Evolutionary conservation across 1,140 invertebrate genomes (phyloP).

Genomic region (Eueides isabella): DNA sequence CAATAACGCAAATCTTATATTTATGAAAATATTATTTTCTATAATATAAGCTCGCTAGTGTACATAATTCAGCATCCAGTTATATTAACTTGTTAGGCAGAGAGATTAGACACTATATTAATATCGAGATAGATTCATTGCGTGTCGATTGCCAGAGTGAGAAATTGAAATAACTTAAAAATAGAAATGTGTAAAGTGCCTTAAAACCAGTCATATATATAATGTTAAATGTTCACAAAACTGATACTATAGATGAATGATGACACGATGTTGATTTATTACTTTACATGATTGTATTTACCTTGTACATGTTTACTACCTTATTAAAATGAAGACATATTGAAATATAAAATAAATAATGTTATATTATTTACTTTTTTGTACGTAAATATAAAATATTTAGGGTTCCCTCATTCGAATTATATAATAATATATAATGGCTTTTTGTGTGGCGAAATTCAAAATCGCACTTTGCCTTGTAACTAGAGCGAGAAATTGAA

Average conservation of each 20-base stretch:
- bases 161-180: background rate
- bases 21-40: no score
- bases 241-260: background rate
- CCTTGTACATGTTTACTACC: background rate
- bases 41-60: no score
- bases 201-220: background rate
- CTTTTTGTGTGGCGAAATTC: no score
- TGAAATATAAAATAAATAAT: background rate
- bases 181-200: background rate
- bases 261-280: constrained; percentile 4
- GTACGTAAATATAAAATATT: background rate
- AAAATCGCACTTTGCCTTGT: no score
- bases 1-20: no score
- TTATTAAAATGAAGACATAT: constrained; percentile 4
- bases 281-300: background rate
- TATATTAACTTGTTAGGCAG: no score
- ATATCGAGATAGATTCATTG: no score
- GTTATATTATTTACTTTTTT: background rate
- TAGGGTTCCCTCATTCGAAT: background rate
- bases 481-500: no score
- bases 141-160: no score
- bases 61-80: no score
- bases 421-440: background rate
- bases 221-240: background rate
- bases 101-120: no score